phyloP scores from a whole-genome alignment of 2,113 vertebrate genomes.

The Lynx canadensis region DNA sequence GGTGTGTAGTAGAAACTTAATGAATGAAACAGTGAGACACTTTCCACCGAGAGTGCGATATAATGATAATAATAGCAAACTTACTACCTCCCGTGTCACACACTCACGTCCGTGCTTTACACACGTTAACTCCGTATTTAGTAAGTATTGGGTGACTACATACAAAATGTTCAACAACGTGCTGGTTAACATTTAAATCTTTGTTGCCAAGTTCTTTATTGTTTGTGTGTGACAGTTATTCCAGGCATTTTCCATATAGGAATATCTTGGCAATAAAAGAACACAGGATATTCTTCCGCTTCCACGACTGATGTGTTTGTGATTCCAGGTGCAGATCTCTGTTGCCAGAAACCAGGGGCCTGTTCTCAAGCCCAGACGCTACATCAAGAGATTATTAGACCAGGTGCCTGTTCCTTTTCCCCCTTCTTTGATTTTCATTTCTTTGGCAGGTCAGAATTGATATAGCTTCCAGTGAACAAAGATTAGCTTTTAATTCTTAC shows the following conservation, averaged over 20 bases:
- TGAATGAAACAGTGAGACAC: background rate
- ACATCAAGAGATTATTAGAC: background rate
- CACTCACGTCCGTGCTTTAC: background rate
- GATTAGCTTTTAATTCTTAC: background rate
- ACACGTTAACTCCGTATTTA: rapidly evolving
- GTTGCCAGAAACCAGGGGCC: background rate
- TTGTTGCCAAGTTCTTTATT: background rate
- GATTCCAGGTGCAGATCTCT: background rate
- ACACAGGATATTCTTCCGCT: background rate
- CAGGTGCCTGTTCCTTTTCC: background rate
- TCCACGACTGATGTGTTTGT: background rate
- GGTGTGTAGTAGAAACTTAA: background rate
- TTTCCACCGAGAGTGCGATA: background rate
- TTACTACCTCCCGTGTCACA: background rate
- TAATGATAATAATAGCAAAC: no score
- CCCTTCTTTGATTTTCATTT: background rate
- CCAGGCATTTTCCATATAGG: background rate
- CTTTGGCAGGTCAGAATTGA: background rate
- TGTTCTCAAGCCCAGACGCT: background rate
- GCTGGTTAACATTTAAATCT: background rate
- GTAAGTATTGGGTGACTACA: background rate
- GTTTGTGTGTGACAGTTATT: background rate
- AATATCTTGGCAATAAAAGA: background rate
- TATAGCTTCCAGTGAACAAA: background rate
- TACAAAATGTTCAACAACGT: background rate